These are phyloP conservation scores for Chiloscyllium punctatum DNA, from an alignment of 2,797 vertebrate genomes.

Conservation along the genomic window DNA sequence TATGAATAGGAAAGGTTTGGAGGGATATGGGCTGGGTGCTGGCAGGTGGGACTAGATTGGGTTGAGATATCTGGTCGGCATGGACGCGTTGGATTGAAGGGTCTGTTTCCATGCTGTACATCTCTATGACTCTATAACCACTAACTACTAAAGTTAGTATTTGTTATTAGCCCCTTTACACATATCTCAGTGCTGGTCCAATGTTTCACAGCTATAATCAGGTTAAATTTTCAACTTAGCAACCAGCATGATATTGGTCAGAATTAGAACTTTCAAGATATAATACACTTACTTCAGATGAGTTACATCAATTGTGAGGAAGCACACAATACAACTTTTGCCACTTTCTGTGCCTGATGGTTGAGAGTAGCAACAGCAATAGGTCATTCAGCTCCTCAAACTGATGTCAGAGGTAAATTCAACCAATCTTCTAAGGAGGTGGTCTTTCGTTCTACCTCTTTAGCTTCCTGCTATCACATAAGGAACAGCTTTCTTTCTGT, in stretches of 20 bases:
- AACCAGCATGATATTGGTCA: neutral
- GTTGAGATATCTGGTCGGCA: too few relatives aligned
- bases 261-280: neutral
- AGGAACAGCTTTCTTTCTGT: too few relatives aligned
- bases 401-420: too few relatives aligned
- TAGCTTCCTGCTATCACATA: too few relatives aligned
- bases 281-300: neutral
- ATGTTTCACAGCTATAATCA: neutral
- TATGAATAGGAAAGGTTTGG: too few relatives aligned
- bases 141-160: neutral
- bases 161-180: neutral
- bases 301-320: neutral
- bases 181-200: neutral
- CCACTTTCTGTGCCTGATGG: neutral
- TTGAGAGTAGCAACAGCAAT: neutral
- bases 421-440: too few relatives aligned
- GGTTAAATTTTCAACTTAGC: neutral
- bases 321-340: neutral
- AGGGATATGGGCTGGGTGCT: too few relatives aligned
- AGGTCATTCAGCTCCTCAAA: neutral
- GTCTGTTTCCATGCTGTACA: too few relatives aligned
- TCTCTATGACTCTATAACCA: neutral
- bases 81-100: too few relatives aligned
- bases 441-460: too few relatives aligned
- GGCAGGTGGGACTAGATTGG: too few relatives aligned